Conservation (phyloP, 2,113 vertebrate species). For the Tetrao urogallus region DNA sequence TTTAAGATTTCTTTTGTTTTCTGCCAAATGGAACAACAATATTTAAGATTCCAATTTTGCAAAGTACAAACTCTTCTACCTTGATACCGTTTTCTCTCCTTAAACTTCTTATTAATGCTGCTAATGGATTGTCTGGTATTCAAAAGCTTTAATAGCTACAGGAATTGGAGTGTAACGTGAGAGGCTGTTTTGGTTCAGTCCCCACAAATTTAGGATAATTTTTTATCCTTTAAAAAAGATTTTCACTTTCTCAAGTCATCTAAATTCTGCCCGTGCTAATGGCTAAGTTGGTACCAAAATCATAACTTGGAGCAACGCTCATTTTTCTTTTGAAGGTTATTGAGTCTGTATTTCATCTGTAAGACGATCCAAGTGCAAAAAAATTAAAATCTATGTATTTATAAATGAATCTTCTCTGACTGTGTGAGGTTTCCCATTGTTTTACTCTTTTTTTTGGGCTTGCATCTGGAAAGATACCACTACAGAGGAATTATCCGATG, state of each 20-base stretch:
- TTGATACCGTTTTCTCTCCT: not conserved
- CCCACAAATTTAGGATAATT: not conserved
- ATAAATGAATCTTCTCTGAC: not conserved
- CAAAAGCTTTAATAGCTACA: not conserved
- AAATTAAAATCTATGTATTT: not conserved
- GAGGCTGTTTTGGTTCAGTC: slow-evolving; percentile 7
- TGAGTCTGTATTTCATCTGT: not conserved
- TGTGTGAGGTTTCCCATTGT: not conserved
- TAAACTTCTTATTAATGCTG: slow-evolving; percentile 1
- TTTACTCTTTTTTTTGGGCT: not conserved
- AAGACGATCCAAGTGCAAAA: not conserved
- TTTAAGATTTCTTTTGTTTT: not conserved
- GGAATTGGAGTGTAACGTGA: not conserved
- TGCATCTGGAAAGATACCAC: not conserved
- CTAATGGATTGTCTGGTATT: not conserved
- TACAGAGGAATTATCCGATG: not conserved
- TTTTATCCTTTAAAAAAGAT: not conserved
- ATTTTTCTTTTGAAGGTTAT: not conserved
- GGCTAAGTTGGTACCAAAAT: not conserved
- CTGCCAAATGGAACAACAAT: not conserved
- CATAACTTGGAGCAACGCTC: not conserved
- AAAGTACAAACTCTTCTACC: not conserved
- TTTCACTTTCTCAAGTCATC: not conserved
- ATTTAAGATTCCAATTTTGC: not conserved
- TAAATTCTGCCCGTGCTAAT: not conserved